Percentiles rank a stretch among this genome's conserved stretches.
phyloP scores from a whole-genome alignment of 1,140 invertebrate species.

The Coelopa frigida region DNA sequence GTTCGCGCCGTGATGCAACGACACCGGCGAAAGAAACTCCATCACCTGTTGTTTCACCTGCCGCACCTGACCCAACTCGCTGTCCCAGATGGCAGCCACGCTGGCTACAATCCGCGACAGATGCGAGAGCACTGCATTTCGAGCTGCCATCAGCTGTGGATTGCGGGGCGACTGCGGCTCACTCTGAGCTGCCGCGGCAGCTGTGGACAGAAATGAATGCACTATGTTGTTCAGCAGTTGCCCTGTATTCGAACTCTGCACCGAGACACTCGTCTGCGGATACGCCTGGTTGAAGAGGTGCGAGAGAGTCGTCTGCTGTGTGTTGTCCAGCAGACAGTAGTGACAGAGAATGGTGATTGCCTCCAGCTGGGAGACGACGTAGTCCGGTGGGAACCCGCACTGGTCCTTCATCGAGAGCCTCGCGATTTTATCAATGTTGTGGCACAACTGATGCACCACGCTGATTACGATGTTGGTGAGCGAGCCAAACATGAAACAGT shows the following conservation, averaged over 20 bases:
- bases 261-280: conserved; percentile 47
- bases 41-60: conserved; percentile 68
- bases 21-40: conserved; percentile 81
- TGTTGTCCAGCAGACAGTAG: conserved; percentile 74
- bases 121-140: conserved; percentile 68
- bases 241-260: conserved; percentile 53
- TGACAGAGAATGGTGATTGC: conserved; percentile 77
- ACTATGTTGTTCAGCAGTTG: conserved; percentile 77
- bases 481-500: conserved; percentile 66
- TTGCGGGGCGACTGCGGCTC: conserved; percentile 19
- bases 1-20: conserved; percentile 73
- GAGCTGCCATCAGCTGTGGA: conserved; percentile 48
- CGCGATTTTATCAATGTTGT: conserved; percentile 64
- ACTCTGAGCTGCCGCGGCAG: conserved; percentile 28
- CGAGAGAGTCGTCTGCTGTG: conserved; percentile 55
- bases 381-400: conserved; percentile 60
- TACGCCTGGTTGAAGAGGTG: conserved; percentile 54
- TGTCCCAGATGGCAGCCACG: conserved; percentile 74
- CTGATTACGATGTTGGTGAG: conserved; percentile 69
- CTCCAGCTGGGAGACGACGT: conserved; percentile 72
- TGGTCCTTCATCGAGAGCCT: conserved; percentile 36
- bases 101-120: conserved; percentile 76
- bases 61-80: conserved; percentile 47
- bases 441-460: conserved; percentile 75
- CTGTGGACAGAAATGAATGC: conserved; percentile 61